phyloP scores from a whole-genome alignment of 2,888 invertebrate genomes.

The Clepsis dumicolana region DNA sequence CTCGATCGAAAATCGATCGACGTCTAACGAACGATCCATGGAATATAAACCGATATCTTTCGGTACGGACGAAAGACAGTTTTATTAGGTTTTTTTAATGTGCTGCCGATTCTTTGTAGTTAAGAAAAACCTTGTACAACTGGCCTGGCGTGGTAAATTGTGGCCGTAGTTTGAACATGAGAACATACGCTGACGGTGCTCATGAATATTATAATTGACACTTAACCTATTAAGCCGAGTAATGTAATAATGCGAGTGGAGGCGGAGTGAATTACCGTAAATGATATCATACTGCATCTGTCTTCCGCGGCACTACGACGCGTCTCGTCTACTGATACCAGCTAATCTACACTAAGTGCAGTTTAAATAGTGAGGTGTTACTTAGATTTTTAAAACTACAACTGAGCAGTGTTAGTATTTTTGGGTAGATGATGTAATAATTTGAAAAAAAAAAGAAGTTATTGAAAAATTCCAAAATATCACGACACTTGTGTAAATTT shows the following conservation, averaged over 20 bases:
- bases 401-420: constrained; percentile 33
- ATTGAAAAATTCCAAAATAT: constrained; percentile 48
- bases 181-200: constrained; percentile 41
- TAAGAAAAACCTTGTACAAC: constrained; percentile 28
- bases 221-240: constrained; percentile 73
- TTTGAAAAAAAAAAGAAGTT: constrained; percentile 4
- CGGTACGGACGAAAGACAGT: not conserved
- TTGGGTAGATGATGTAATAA: constrained; percentile 26
- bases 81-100: constrained; percentile 36
- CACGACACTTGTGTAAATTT: constrained; percentile 6
- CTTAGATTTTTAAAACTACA: constrained; percentile 32
- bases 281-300: constrained; percentile 76
- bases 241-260: constrained; percentile 60
- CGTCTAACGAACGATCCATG: too few relatives aligned
- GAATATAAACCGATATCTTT: not conserved
- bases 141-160: constrained; percentile 15
- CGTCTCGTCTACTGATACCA: constrained; percentile 56
- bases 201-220: constrained; percentile 69
- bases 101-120: not conserved
- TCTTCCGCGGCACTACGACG: constrained; percentile 67
- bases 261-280: constrained; percentile 71
- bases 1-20: too few relatives aligned
- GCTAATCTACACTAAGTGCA: constrained; percentile 73
- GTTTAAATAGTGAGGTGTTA: constrained; percentile 63
- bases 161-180: constrained; percentile 27